These are phyloP conservation scores for Ibidorhyncha struthersii DNA, from an alignment of 2,113 vertebrate genomes.

Conservation along the genomic window DNA sequence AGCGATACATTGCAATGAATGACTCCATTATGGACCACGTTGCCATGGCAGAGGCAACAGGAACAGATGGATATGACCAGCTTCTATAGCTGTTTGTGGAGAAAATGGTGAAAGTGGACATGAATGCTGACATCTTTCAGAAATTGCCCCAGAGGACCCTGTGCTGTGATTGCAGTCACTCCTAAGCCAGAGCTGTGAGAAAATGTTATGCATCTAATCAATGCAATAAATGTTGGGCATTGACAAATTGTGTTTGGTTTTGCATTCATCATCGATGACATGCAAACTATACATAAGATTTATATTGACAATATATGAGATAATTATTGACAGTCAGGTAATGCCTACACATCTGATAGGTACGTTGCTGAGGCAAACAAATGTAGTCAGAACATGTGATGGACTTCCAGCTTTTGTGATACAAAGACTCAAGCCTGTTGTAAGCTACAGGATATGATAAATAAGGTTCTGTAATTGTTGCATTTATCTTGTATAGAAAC, in stretches of 20 bases:
- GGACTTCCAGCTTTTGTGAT: background rate
- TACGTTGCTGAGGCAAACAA: background rate
- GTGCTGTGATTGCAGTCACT: background rate
- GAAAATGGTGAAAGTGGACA: rapidly evolving
- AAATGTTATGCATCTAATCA: background rate
- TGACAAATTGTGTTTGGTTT: background rate
- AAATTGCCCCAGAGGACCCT: background rate
- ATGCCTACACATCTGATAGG: background rate
- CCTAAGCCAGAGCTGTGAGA: background rate
- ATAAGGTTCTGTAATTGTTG: background rate
- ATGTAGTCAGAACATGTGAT: background rate
- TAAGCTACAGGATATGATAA: background rate
- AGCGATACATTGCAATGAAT: background rate
- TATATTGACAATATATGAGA: background rate
- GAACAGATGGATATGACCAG: background rate
- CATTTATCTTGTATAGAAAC: background rate
- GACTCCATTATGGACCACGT: rapidly evolving
- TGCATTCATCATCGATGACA: background rate
- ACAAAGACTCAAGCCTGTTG: background rate
- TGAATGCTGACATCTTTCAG: background rate
- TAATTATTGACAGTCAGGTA: background rate
- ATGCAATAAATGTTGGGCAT: background rate
- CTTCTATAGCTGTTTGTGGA: background rate
- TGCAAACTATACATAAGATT: background rate
- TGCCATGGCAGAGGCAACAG: background rate